Conservation (phyloP, 2,888 invertebrate species). For the Ischnus inquisitorius region DNA sequence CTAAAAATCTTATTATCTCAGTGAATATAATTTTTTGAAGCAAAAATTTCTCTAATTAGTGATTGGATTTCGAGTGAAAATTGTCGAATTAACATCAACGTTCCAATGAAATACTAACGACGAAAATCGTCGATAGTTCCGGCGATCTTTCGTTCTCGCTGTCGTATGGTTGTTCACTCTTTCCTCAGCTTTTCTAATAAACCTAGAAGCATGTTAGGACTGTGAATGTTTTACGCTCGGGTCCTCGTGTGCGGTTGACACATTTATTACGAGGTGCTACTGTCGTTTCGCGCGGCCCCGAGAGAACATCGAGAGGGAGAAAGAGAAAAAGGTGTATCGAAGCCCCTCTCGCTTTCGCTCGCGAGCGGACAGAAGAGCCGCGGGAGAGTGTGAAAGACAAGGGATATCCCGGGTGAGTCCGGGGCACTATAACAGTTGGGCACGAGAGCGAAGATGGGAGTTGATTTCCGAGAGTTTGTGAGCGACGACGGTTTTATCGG, state of each 20-base stretch:
- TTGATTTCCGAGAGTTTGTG: constrained; percentile 69
- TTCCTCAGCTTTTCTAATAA: constrained; percentile 61
- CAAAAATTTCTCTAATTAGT: too few relatives aligned
- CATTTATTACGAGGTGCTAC: constrained; percentile 72
- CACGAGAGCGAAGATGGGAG: constrained; percentile 57
- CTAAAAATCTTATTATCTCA: too few relatives aligned
- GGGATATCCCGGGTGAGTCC: constrained; percentile 52
- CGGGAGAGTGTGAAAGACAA: constrained; percentile 58
- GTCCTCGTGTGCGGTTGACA: constrained; percentile 70
- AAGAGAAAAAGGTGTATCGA: constrained; percentile 38
- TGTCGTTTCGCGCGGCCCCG: constrained; percentile 58
- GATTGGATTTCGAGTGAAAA: too few relatives aligned
- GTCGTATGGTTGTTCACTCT: constrained; percentile 1
- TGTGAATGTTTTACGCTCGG: constrained; percentile 66
- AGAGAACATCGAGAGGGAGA: constrained; percentile 7
- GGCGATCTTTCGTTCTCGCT: constrained; percentile 15
- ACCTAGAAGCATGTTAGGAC: constrained; percentile 57
- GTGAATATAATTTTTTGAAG: too few relatives aligned
- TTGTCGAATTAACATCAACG: too few relatives aligned
- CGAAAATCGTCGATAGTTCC: neutral
- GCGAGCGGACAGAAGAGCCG: constrained; percentile 64
- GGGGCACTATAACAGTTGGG: constrained; percentile 32
- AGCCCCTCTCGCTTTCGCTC: constrained; percentile 45
- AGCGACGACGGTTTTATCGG: constrained; percentile 79
- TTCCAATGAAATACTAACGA: neutral